Base-by-base conservation (phyloP, 2,113 vertebrate species). In the Todiramphus chloris region DNA sequence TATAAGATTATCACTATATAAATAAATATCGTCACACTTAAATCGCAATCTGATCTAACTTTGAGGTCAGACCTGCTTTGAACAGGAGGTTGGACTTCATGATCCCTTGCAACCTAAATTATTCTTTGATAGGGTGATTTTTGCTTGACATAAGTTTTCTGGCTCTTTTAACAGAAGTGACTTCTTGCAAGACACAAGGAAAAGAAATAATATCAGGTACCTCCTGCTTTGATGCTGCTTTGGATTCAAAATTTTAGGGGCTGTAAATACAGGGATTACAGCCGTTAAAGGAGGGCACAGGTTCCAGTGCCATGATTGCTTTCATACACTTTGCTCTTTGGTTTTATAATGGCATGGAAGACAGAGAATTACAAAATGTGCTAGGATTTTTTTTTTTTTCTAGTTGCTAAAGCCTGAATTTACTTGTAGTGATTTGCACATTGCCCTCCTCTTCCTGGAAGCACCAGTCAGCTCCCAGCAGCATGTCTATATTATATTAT, bases 1-100 rank as follows among this genome's bases (percentile, higher is more conserved):
- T 91, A 48, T 5, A 56, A 1, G 5, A 82, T 89, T 72, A 89
- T 66, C 2, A 0, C 74, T 50, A 15, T 39, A 72, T 58, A 89
- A 93, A 87, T 84, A 78, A 78, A 60, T 63, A 68, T 92, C 85
- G 68, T 50, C 72, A 39, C 31, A 62, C 89, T 94, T 87, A 87
- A 96, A 85, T 66, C 55, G 81, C 62, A 58, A 25, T 28, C 28
- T 55, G 39, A n/a, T 74, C 19, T 80, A 73, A 90, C 50, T 80
- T 58, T 43, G 80, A 81, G 83, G 64, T 83, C 86, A 93, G 83
- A 24, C 30, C 33, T 82, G 35, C 62, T 87, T 79, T 68, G 41
- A 87, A 44, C 60, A 84, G 53, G 44, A 88, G 50, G 35, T 17
- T 79, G 81, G 53, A 37, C 16, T 48, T 35, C 0, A 3, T 43